Evolutionary conservation across 30 jellyfish, hydroid and myxozoan species (phyloP).

Genomic region (Phacellophora camtschatica): DNA sequence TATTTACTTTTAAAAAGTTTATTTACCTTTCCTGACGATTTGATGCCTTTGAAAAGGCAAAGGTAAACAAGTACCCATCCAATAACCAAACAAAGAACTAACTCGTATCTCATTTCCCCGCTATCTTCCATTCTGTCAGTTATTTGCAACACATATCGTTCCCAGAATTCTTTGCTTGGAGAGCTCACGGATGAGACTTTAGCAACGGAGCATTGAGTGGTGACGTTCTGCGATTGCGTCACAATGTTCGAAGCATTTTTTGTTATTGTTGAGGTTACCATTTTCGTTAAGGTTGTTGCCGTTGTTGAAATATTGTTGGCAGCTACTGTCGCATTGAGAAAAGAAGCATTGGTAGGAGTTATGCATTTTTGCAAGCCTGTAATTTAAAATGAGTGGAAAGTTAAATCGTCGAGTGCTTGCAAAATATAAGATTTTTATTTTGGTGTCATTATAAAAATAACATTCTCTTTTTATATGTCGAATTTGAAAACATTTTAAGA

Average conservation of each 20-base stretch:
- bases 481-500: no score
- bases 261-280: neutral
- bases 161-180: constrained; percentile 95
- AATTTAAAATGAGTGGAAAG: neutral
- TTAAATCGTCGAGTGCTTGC: no score
- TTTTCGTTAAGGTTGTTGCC: neutral
- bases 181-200: constrained; percentile 17
- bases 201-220: neutral
- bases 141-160: constrained; percentile 75
- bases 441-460: no score
- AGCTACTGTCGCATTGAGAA: neutral
- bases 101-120: constrained; percentile 74
- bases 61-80: constrained; percentile 91
- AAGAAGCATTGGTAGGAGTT: neutral
- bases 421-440: no score
- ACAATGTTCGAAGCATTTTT: neutral
- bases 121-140: constrained; percentile 68
- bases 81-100: constrained; percentile 64
- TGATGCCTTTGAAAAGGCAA: constrained; percentile 92
- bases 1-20: no score
- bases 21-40: constrained; percentile 91
- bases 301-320: neutral
- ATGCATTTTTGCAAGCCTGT: constrained; percentile 1
- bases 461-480: no score
- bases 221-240: neutral